A percentile compares a stretch with the other conserved stretches of the same genome.
Conservation (phyloP, 2,797 vertebrate species). For the Parauchenoglanis ngamensis region DNA sequence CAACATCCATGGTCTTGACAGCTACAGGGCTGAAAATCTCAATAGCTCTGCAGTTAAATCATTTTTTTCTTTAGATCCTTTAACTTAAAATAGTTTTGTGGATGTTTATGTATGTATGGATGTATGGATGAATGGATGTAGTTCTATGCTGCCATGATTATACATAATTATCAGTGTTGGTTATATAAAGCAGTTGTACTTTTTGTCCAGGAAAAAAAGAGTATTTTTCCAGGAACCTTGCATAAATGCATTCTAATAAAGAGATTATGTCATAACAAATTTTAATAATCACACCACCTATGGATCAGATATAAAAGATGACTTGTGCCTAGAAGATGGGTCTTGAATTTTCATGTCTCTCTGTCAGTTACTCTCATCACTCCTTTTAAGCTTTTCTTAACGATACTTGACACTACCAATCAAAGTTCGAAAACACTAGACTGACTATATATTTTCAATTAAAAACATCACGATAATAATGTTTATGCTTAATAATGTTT, state of each 20-base stretch:
- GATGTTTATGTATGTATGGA: not conserved
- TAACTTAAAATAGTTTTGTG: not conserved
- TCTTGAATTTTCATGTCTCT: not conserved
- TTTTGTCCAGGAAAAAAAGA: not conserved
- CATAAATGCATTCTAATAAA: not conserved
- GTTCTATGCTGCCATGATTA: not conserved
- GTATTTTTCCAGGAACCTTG: not conserved
- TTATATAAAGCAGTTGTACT: not conserved
- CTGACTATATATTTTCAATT: not conserved
- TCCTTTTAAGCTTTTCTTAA: not conserved
- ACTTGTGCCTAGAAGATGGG: not conserved
- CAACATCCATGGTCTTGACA: constrained; percentile 47
- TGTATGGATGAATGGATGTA: too few species aligned
- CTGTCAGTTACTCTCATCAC: not conserved
- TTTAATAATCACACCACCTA: not conserved
- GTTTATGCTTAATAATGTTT: not conserved
- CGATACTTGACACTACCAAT: not conserved
- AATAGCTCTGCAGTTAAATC: constrained; percentile 12
- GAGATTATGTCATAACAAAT: not conserved
- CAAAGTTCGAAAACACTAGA: not conserved
- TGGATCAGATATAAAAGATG: not conserved
- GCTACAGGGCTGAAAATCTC: constrained; percentile 22
- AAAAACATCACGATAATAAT: not conserved
- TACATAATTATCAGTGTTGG: not conserved
- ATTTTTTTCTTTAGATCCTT: constrained; percentile 10